Evolutionary conservation across 2,888 invertebrate species (phyloP).

Genomic region (Antheraea assamensis): DNA sequence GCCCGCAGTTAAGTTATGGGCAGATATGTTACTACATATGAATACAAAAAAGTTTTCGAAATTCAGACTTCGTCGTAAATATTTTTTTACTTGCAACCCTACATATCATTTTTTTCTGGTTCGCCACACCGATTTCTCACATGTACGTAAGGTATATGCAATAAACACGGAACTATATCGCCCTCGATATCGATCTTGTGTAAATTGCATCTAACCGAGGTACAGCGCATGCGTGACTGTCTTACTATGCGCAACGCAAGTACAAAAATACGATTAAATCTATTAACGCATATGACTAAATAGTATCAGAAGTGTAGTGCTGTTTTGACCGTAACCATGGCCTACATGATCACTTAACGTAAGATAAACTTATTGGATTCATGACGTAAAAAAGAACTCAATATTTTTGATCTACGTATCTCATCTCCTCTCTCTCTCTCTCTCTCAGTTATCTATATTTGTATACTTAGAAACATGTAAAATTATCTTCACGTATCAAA

Average conservation of each 20-base stretch:
- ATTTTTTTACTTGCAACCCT: not conserved
- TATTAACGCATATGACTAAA: not conserved
- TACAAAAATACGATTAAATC: not conserved
- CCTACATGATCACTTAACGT: too few species aligned
- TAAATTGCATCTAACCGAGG: slow-evolving; percentile 6
- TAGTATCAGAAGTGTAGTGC: not conserved
- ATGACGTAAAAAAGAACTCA: too few species aligned
- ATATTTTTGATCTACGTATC: too few species aligned
- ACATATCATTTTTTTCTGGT: not conserved
- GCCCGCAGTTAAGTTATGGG: too few species aligned
- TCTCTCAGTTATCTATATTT: too few species aligned
- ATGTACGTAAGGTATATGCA: slow-evolving; percentile 1
- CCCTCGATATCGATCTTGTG: slow-evolving; percentile 9
- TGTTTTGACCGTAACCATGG: not conserved
- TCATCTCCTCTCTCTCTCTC: too few species aligned
- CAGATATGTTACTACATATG: too few species aligned
- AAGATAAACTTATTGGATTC: too few species aligned
- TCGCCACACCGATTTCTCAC: not conserved
- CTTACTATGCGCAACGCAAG: not conserved
- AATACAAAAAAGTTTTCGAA: too few species aligned
- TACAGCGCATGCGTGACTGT: not conserved
- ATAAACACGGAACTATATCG: slow-evolving; percentile 6
- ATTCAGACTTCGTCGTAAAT: not conserved
- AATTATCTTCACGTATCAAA: too few species aligned
- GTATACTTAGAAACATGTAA: too few species aligned